Evolutionary conservation across 2,888 invertebrate genomes (phyloP).

Genomic region (Polymixis flavicincta): DNA sequence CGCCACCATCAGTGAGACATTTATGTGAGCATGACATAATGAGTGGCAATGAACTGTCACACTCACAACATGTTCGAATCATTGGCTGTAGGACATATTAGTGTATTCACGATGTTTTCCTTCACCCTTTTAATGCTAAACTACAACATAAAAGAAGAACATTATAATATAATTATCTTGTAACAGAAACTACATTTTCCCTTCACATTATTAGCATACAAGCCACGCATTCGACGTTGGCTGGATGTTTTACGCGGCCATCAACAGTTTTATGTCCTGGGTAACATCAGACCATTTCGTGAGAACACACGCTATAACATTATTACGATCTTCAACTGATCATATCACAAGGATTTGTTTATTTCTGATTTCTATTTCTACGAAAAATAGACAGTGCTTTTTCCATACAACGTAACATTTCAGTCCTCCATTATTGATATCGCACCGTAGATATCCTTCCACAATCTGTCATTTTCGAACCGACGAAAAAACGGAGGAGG

Average conservation of each 20-base stretch:
- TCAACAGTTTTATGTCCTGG: conserved; percentile 51
- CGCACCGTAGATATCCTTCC: no score
- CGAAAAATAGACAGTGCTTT: no score
- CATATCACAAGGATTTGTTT: conserved; percentile 24
- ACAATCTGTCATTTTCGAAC: no score
- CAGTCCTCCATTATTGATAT: no score
- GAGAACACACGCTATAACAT: conserved; percentile 48
- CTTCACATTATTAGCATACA: conserved; percentile 50
- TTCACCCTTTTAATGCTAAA: not conserved
- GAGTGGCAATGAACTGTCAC: not conserved
- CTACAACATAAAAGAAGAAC: not conserved
- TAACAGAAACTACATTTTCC: conserved; percentile 37
- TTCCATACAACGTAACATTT: no score
- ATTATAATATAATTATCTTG: conserved; percentile 2
- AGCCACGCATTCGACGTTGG: conserved; percentile 38
- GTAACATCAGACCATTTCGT: conserved; percentile 37
- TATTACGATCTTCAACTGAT: conserved; percentile 29
- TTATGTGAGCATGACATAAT: no score
- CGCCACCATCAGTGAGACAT: no score
- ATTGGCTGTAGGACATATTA: accelerated
- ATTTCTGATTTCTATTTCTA: no score
- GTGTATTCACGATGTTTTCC: not conserved
- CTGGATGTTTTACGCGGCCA: conserved; percentile 45
- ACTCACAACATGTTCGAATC: not conserved
- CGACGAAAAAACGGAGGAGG: no score